A percentile compares a stretch with the other conserved stretches of the same genome.
Conservation (phyloP, 2,797 vertebrate species). For the Halcyon badia region DNA sequence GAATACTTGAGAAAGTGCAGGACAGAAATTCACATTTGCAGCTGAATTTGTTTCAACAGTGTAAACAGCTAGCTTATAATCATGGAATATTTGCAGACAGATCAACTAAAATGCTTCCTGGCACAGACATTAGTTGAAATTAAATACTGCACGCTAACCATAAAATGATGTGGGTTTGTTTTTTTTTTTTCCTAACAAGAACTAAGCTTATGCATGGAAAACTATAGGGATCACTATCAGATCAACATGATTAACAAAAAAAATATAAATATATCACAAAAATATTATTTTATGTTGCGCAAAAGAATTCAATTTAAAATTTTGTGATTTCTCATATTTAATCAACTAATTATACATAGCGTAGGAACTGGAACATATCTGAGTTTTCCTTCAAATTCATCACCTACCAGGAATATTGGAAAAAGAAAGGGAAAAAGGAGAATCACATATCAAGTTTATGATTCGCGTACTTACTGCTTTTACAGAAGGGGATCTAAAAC, state of each 20-base stretch:
- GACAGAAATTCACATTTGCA: slow-evolving; percentile 9
- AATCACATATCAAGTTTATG: not conserved
- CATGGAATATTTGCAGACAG: slow-evolving; percentile 33
- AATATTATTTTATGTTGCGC: not conserved
- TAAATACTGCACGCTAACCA: not conserved
- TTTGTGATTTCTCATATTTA: not conserved
- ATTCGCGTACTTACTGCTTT: not conserved
- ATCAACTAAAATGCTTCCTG: not conserved
- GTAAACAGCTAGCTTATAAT: slow-evolving; percentile 7
- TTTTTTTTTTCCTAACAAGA: not conserved
- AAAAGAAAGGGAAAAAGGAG: not conserved
- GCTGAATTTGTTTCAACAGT: not conserved
- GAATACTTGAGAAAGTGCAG: not conserved
- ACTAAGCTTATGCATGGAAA: not conserved
- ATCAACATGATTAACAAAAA: not conserved
- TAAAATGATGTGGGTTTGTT: not conserved
- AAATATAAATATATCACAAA: not conserved
- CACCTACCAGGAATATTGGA: not conserved
- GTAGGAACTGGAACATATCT: not conserved
- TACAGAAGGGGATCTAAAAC: not conserved
- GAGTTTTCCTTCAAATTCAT: not conserved
- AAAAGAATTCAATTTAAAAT: not conserved
- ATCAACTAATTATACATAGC: not conserved
- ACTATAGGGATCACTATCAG: not conserved
- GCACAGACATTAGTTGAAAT: not conserved